Evolutionary conservation across 2,113 vertebrate species (phyloP), one percentile per base, ranked within the genome.

Genomic region (Perca flavescens): DNA sequence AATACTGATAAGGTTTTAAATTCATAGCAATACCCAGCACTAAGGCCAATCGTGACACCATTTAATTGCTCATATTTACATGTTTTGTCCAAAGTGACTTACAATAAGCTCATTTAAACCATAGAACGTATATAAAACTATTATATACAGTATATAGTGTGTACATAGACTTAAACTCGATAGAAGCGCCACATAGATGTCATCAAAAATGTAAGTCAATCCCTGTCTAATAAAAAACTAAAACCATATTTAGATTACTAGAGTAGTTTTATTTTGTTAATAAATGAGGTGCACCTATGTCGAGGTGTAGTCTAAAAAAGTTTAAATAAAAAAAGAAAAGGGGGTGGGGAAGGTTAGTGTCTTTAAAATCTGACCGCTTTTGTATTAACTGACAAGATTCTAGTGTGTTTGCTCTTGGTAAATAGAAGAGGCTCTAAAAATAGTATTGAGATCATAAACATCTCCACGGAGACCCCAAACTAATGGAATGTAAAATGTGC

Each of bases 361-460:
- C 28, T 68, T 68, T 36, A 54, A 36, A n/a, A 54, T 66, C 6
- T 47, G 43, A 22, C 17, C 13, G 22, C 34, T 16, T 22, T 22
- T 13, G 3, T 21, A 25, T 43, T 17, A 53, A 22, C 11, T 13
- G 34, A 28, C 49, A 43, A 13, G 1, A 67, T 25, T 19, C 11
- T 2, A 0, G 43, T 50, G 28, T 19, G 15, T 52, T 52, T 52
- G 28, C n/a, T 5, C 3, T 70, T 15, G 19, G 40, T 67, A 36
- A 58, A 66, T 9, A 47, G 57, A 34, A 57, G 40, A 69, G 11
- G 15, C 22, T 66, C 62, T 63, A 22, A 46, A 83, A 80, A 79
- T 66, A 54, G n/a, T 8, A 9, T 25, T 40, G 6, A 10, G 25
- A 31, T 61, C 64, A 3, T 15, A 21, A 49, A 67, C 0, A 14